phyloP scores from a whole-genome alignment of 2,113 vertebrate species.

The Alectura lathami region DNA sequence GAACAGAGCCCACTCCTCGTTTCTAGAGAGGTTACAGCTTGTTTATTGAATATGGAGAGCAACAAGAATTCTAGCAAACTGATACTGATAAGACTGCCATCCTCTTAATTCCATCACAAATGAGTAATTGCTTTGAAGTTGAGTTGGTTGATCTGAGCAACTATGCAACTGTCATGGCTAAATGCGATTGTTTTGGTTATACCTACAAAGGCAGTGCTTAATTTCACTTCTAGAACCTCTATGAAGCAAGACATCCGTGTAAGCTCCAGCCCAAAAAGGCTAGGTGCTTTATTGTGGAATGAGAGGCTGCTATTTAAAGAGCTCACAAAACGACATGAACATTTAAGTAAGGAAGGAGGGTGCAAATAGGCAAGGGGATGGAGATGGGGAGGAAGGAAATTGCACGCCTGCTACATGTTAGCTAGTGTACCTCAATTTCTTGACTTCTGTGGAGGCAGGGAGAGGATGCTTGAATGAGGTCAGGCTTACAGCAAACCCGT shows the following conservation, averaged over 20 bases:
- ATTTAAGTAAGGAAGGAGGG: slow-evolving; percentile 46
- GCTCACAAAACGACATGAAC: not conserved
- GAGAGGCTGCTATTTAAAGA: not conserved
- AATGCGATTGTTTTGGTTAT: not conserved
- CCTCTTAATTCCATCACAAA: slow-evolving; percentile 1
- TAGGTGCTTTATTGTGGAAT: slow-evolving; percentile 2
- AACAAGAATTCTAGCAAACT: slow-evolving; percentile 39
- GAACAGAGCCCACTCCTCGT: slow-evolving; percentile 10
- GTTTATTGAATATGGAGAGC: slow-evolving; percentile 26
- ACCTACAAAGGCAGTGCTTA: not conserved
- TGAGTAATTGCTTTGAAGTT: slow-evolving; percentile 4
- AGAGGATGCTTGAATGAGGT: not conserved
- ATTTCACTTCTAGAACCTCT: slow-evolving; percentile 5
- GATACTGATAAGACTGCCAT: slow-evolving; percentile 37
- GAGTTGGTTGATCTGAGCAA: slow-evolving; percentile 8
- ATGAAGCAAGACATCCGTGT: not conserved
- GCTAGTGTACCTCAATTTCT: not conserved
- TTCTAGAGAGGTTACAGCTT: slow-evolving; percentile 17
- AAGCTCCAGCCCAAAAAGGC: not conserved
- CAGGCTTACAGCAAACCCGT: slow-evolving; percentile 19
- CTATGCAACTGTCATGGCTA: not conserved
- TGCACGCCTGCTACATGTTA: not conserved
- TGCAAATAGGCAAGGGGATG: slow-evolving; percentile 64
- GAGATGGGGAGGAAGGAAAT: slow-evolving; percentile 71
- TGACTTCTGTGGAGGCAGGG: not conserved